phyloP scores from a whole-genome alignment of 2,797 vertebrate genomes.

The Buphagus erythrorhynchus region DNA sequence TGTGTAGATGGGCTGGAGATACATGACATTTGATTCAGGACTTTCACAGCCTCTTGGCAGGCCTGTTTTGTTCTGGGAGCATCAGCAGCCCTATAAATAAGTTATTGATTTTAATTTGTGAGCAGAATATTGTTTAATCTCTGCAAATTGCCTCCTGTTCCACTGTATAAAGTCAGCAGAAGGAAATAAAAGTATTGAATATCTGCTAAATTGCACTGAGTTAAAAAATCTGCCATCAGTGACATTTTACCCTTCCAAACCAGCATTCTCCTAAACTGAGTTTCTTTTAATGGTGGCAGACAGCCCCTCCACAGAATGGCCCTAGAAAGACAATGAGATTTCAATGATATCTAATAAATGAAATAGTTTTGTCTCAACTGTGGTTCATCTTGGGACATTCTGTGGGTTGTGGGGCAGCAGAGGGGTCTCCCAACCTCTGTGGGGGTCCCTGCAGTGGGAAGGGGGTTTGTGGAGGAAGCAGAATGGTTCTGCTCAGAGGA shows the following conservation, averaged over 20 bases:
- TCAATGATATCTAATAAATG: not conserved
- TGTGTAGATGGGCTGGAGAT: not conserved
- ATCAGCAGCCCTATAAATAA: conserved; percentile 46
- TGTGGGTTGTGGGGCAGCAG: not conserved
- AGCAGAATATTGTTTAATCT: conserved; percentile 50
- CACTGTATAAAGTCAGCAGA: conserved; percentile 25
- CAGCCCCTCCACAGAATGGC: not conserved
- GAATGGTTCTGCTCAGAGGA: not conserved
- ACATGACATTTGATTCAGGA: not conserved
- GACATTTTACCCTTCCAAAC: conserved; percentile 25
- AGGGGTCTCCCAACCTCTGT: rapidly evolving
- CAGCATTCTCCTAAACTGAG: not conserved
- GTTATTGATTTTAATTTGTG: conserved; percentile 63
- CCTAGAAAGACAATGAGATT: not conserved
- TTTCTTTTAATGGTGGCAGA: not conserved
- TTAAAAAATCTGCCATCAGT: not conserved
- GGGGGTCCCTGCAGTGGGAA: not conserved
- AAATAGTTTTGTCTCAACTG: not conserved
- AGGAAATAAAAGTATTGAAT: conserved; percentile 39
- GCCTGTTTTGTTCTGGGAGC: not conserved
- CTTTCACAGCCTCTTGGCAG: conserved; percentile 9
- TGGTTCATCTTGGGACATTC: not conserved
- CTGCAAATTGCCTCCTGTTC: not conserved
- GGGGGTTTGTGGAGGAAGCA: rapidly evolving
- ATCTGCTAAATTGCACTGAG: conserved; percentile 11